phyloP scores from a whole-genome alignment of 2,797 vertebrate genomes.

The Kryptopterus vitreolus region DNA sequence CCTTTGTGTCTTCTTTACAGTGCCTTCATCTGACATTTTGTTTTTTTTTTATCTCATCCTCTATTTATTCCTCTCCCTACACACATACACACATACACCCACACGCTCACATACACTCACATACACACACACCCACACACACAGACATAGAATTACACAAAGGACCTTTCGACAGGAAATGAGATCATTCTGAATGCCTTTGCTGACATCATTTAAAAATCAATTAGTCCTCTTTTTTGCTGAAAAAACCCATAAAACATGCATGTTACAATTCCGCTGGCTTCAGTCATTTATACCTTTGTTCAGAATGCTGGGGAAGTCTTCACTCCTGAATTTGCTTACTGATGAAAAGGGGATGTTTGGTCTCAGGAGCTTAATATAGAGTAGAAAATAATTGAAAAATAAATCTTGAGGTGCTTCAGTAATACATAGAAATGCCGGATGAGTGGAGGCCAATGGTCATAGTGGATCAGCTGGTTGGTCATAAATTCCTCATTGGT shows the following conservation, averaged over 20 bases:
- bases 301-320: slow-evolving; percentile 29
- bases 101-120: not conserved
- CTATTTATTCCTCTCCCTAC: not conserved
- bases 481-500: slow-evolving; percentile 19
- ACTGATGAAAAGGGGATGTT: not conserved
- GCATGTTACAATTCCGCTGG: slow-evolving; percentile 30
- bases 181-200: slow-evolving; percentile 26
- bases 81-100: not conserved
- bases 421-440: slow-evolving; percentile 32
- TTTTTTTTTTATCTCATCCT: not conserved
- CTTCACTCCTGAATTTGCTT: slow-evolving; percentile 30
- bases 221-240: slow-evolving; percentile 28
- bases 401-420: slow-evolving; percentile 37
- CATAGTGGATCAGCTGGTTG: slow-evolving; percentile 34
- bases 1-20: slow-evolving; percentile 23
- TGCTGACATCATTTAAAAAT: slow-evolving; percentile 36
- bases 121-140: slow-evolving; percentile 3
- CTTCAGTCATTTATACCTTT: slow-evolving; percentile 32
- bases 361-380: slow-evolving; percentile 31
- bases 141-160: not conserved
- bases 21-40: not conserved
- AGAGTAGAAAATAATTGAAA: slow-evolving; percentile 44
- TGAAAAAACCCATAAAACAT: not conserved
- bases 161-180: slow-evolving; percentile 21
- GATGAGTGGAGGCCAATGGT: slow-evolving; percentile 22